Conservation (phyloP, 2,113 vertebrate genomes). For the Loxodonta africana region DNA sequence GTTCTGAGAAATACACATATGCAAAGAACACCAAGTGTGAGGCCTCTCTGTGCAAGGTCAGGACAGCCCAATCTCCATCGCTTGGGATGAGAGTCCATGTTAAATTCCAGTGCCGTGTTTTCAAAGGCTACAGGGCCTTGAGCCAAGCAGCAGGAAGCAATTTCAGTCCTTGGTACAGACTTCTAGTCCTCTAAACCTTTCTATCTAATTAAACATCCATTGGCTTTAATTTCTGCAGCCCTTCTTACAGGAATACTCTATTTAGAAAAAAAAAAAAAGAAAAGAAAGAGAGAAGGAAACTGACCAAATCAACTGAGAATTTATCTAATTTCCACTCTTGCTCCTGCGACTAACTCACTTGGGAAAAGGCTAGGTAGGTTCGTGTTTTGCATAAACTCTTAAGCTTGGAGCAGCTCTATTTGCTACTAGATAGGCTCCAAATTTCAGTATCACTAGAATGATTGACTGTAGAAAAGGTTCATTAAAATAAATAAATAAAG, state of each 20-base stretch:
- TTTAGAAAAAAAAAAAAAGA: slow-evolving; percentile 32
- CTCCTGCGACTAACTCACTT: background rate
- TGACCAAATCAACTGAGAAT: slow-evolving; percentile 19
- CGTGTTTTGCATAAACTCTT: slow-evolving; percentile 28
- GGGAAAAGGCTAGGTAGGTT: slow-evolving; percentile 36
- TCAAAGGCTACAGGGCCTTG: background rate
- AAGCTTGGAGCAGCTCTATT: background rate
- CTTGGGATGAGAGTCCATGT: background rate
- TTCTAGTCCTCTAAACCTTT: slow-evolving; percentile 14
- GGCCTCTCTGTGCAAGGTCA: background rate
- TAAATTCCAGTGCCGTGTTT: rapidly evolving
- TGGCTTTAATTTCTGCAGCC: slow-evolving; percentile 46
- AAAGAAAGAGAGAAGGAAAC: background rate
- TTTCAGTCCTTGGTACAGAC: background rate
- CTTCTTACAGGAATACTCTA: slow-evolving; percentile 16
- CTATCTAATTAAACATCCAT: slow-evolving; percentile 27
- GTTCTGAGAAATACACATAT: background rate
- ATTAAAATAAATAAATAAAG: background rate
- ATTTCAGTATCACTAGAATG: slow-evolving; percentile 10
- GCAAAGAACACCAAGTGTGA: background rate
- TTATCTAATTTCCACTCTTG: slow-evolving; percentile 48
- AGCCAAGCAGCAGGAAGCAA: slow-evolving; percentile 36
- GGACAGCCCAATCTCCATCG: background rate
- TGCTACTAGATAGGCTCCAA: slow-evolving; percentile 38
- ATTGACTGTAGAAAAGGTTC: background rate